Evolutionary conservation across 2,113 vertebrate species (phyloP), one percentile per base, ranked within the genome.

Genomic region (Syngnathus floridae): DNA sequence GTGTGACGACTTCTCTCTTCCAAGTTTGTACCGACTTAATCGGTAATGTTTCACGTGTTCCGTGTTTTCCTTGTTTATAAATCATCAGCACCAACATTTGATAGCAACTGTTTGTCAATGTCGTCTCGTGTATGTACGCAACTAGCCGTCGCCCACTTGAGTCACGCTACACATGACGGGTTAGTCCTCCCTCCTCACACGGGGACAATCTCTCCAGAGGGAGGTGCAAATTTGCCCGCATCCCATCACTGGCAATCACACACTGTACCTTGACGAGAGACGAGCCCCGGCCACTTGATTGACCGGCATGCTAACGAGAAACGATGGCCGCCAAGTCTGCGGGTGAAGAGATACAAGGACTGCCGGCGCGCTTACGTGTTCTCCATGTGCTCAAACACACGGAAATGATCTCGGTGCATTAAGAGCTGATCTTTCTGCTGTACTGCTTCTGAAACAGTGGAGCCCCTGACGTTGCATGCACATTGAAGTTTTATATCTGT

Each of bases 261-360:
- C 71, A 51, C 46, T 62, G 85, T 83, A 84, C 85, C 87, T 90
- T 89, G 82, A 89, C 85, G 84, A 89, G 81, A 78, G 84, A 83
- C 73, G 72, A 79, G 75, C 76, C 75, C 83, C 73, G 56, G 67
- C 65, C 60, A 69, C 58, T 79, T 92, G 91, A 90, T 84, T 89
- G 91, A 91, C 85, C 83, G 77, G 72, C 78, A 63, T 37, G 1
- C 79, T 90, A 91, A 90, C 82, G 19, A 17, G 76, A 88, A 69
- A 73, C 61, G 86, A 91, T 70, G 70, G 81, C 80, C 37, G 56
- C 63, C 55, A 76, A 74, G 80, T 62, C 78, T 78, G 72, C 71
- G 22, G 77, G 77, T 75, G 10, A 64, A 2, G 58, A 49, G 60
- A 83, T 72, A 79, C 69, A 61, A 79, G 78, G 74, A 76, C 82